Evolutionary conservation across 2,113 vertebrate genomes (phyloP).

Genomic region (Pedionomus torquatus): DNA sequence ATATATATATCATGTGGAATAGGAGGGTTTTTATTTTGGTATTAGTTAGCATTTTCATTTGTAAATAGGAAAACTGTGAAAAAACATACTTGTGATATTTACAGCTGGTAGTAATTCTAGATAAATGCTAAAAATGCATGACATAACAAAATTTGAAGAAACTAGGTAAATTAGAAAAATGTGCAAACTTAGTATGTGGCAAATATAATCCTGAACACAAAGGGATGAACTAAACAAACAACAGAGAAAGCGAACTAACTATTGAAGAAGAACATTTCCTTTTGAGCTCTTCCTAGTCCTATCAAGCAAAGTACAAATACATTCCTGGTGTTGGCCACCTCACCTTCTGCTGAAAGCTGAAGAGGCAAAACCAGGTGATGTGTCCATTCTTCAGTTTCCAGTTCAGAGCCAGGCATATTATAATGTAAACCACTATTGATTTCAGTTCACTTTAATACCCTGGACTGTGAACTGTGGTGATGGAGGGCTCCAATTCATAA

Average conservation of each 20-base stretch:
- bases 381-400: constrained; percentile 10
- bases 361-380: neutral
- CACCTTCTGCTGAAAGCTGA: neutral
- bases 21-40: neutral
- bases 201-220: neutral
- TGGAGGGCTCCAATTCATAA: constrained; percentile 44
- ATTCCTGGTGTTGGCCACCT: neutral
- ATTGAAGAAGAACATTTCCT: neutral
- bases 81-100: neutral
- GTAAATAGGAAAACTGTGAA: neutral
- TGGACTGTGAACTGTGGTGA: constrained; percentile 41
- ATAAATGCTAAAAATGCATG: neutral
- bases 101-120: neutral
- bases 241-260: neutral
- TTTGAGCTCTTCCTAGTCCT: neutral
- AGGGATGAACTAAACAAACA: neutral
- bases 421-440: constrained; percentile 63
- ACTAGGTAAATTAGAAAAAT: neutral
- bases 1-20: too few species aligned
- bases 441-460: constrained; percentile 58
- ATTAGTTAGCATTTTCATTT: constrained; percentile 11
- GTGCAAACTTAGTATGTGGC: neutral
- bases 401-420: constrained; percentile 9
- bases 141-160: neutral
- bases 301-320: neutral